Base-by-base conservation (phyloP, 2,113 vertebrate genomes). In the Muscicapa adusta region DNA sequence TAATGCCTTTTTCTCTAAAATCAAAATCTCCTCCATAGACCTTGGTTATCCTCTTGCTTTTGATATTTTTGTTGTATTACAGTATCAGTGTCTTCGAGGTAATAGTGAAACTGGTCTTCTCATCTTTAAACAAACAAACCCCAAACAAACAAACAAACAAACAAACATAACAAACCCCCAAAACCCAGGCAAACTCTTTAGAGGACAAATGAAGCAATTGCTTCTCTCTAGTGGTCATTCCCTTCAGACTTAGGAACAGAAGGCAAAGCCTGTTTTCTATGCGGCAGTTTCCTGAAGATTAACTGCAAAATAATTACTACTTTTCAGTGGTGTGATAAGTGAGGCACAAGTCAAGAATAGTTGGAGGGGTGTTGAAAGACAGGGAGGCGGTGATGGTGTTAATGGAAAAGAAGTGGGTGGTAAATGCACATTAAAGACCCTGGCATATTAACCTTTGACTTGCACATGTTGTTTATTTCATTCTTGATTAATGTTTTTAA, bases 381-480 rank as follows among this genome's bases (percentile, higher is more conserved):
- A 40, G 40, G 34, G 63, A 73, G 83, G 66, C 93, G 60, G 43
- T 94, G 85, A 79, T 89, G 66, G 73, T 47, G 68, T 89, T 96
- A 91, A 97, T 95, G 94, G 94, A 94, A 97, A 94, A 88, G 88
- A 94, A 94, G 82, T 94, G 92, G 91, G 94, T 96, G 94, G 94
- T 96, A 96, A 97, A 96, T 31, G 18, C 63, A 76, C 58, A 87
- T 94, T 91, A 78, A 88, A 95, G 76, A 87, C 48, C n/a, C 70
- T 57, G 50, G 83, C 88, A 91, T 86, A 97, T 97, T 95, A 97
- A 97, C 91, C 89, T 97, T 77, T 94, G 94, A 90, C 89, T 85
- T 93, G 71, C 75, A 91, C 62, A 57, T 89, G 65, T 92, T 97
- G 79, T 87, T 96, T 96, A 58, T 96, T 96, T 96, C 63, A 82